These are phyloP conservation scores for Coelopa pilipes DNA, from an alignment of 2,888 invertebrate species.

Conservation along the genomic window DNA sequence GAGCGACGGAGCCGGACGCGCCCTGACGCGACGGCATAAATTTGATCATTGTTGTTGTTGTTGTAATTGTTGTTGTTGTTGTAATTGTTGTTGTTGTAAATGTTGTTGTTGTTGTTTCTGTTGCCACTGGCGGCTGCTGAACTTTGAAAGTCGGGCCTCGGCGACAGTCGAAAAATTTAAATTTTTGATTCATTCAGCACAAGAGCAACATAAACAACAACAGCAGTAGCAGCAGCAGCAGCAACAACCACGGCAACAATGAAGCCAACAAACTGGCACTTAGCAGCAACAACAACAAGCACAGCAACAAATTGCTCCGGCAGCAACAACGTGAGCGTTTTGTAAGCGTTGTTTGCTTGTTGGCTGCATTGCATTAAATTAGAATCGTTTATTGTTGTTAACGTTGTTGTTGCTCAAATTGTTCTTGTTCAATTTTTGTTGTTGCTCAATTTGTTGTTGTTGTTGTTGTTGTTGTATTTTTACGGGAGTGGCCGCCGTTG, in stretches of 20 bases:
- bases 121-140: no score
- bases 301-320: not conserved
- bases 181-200: not conserved
- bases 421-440: no score
- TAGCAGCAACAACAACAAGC: not conserved
- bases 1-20: no score
- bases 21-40: no score
- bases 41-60: no score
- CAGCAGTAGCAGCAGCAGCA: not conserved
- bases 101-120: no score
- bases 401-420: no score
- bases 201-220: not conserved
- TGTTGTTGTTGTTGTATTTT: not conserved
- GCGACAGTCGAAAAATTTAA: not conserved
- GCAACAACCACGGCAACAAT: not conserved
- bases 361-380: not conserved
- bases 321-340: no score
- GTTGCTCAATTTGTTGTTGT: not conserved
- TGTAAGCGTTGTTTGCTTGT: not conserved
- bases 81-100: no score
- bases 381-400: no score
- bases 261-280: not conserved
- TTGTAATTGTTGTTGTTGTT: no score
- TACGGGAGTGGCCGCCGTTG: not conserved
- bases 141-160: no score